These are phyloP conservation scores for Holacanthella duospinosa DNA, from an alignment of 2,888 invertebrate genomes.

Conservation along the genomic window DNA sequence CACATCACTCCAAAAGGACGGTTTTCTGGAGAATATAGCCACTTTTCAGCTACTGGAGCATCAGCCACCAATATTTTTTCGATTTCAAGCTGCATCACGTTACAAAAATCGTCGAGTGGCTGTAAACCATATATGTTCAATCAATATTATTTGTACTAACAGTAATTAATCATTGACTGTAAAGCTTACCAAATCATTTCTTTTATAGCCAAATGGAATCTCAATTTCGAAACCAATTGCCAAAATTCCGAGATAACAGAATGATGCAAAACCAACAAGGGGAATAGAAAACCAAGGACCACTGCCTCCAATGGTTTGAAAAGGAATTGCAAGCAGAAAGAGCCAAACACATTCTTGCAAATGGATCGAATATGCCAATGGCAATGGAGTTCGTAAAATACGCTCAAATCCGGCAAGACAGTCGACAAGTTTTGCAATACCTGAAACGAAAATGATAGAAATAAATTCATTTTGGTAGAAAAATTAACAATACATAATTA, in stretches of 20 bases:
- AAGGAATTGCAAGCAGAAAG: background rate
- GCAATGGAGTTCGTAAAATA: constrained; percentile 33
- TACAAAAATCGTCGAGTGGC: constrained; percentile 10
- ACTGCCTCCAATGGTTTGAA: background rate
- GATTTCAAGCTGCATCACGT: constrained; percentile 5
- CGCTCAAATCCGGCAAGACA: constrained; percentile 33
- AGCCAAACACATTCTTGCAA: constrained; percentile 1
- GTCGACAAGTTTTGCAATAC: constrained; percentile 24
- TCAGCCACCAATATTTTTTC: background rate
- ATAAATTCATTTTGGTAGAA: too few species aligned
- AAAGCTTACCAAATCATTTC: constrained; percentile 20
- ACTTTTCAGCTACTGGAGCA: background rate
- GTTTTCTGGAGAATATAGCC: background rate
- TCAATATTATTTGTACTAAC: background rate
- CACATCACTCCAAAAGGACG: constrained; percentile 4
- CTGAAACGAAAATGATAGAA: constrained; percentile 10
- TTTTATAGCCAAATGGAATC: constrained; percentile 22
- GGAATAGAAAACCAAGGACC: background rate
- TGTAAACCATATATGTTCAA: too few species aligned
- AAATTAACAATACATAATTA: too few species aligned
- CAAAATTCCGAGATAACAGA: background rate
- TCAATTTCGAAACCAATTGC: background rate
- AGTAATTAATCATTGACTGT: background rate
- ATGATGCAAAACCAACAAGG: background rate
- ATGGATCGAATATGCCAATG: constrained; percentile 27